Conservation (phyloP, 2,113 vertebrate species). For the Edolisoma coerulescens region DNA sequence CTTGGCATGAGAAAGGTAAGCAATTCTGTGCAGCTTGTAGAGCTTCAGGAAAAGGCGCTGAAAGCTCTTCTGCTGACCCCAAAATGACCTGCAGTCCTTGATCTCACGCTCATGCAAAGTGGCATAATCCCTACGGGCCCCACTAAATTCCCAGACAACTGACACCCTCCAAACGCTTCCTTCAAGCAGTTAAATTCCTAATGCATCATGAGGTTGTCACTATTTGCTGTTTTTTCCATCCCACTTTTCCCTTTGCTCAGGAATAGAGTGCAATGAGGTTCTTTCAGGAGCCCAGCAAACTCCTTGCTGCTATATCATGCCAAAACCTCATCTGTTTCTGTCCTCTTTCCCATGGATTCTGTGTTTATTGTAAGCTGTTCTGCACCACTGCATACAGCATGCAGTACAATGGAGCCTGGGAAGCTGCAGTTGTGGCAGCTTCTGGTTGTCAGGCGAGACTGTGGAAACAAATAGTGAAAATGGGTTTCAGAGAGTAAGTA, state of each 20-base stretch:
- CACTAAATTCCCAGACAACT: not conserved
- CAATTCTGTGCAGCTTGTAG: not conserved
- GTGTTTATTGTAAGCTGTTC: not conserved
- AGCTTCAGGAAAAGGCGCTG: not conserved
- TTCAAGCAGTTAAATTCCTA: not conserved
- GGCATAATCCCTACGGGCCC: accelerated
- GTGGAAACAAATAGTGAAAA: slow-evolving; percentile 21
- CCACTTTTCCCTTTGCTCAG: not conserved
- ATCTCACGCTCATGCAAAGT: not conserved
- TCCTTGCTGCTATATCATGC: not conserved
- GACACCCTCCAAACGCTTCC: not conserved
- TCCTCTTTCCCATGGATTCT: not conserved
- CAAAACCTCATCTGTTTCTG: not conserved
- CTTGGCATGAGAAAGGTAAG: not conserved
- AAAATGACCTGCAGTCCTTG: not conserved
- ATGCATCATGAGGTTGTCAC: not conserved
- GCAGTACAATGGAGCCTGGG: not conserved
- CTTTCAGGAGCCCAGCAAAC: not conserved
- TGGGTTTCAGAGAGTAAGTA: not conserved
- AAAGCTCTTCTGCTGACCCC: not conserved
- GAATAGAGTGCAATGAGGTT: not conserved
- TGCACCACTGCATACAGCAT: not conserved
- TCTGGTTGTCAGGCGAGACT: slow-evolving; percentile 25
- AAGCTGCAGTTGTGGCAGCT: not conserved
- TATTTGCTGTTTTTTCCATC: not conserved